Evolutionary conservation across 2,888 invertebrate species (phyloP).

Genomic region (Agriopis marginaria): DNA sequence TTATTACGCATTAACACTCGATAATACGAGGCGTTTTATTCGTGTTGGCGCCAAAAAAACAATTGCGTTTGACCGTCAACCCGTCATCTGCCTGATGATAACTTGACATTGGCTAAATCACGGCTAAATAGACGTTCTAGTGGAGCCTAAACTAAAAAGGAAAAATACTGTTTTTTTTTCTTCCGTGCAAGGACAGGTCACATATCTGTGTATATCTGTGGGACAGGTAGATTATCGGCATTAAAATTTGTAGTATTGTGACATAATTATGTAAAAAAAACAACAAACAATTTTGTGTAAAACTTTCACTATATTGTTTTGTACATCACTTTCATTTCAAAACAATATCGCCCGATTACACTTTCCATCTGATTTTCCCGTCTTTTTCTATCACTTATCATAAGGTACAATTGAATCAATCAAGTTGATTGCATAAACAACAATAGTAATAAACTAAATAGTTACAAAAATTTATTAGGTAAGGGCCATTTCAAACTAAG

Average conservation of each 20-base stretch:
- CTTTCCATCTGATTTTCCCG: conserved; percentile 48
- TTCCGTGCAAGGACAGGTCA: no score
- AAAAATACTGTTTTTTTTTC: no score
- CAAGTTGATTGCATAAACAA: conserved; percentile 14
- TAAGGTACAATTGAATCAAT: conserved; percentile 33
- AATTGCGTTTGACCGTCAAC: no score
- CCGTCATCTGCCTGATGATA: no score
- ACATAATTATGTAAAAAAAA: conserved; percentile 51
- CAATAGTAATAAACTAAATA: conserved; percentile 41
- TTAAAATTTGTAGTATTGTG: background rate
- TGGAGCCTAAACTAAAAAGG: no score
- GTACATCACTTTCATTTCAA: conserved; percentile 73
- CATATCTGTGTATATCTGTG: no score
- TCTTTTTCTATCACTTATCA: conserved; percentile 39
- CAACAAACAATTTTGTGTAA: conserved; percentile 69
- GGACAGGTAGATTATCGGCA: background rate
- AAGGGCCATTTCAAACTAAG: conserved; percentile 11
- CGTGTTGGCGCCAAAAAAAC: no score
- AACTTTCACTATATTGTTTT: conserved; percentile 83
- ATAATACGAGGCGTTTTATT: no score
- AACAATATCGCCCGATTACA: conserved; percentile 78
- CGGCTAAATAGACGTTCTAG: no score
- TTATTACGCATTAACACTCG: no score
- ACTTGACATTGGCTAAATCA: no score
- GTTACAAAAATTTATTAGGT: conserved; percentile 3